A percentile compares a stretch with the other conserved stretches of the same genome.
Conservation (phyloP, 2,888 invertebrate genomes). For the Xestia ashworthii region DNA sequence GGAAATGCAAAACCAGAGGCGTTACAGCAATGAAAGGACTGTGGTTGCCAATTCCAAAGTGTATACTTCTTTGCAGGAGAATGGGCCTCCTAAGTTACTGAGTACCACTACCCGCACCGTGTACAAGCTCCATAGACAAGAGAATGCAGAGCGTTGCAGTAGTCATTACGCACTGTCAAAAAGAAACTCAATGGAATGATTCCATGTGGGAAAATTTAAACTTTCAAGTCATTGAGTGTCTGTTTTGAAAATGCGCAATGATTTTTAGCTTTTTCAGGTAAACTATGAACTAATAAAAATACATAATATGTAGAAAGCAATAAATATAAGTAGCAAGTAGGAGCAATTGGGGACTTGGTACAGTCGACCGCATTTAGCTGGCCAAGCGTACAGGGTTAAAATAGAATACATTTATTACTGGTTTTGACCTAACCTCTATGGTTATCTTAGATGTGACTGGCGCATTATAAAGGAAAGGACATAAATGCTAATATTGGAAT, state of each 20-base stretch:
- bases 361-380: slow-evolving; percentile 4
- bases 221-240: background rate
- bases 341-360: background rate
- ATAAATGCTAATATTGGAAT: background rate
- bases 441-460: background rate
- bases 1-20: background rate
- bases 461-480: background rate
- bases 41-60: background rate
- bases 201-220: background rate
- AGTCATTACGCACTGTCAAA: slow-evolving; percentile 7
- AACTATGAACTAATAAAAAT: background rate
- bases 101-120: background rate
- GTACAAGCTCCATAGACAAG: background rate
- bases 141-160: background rate
- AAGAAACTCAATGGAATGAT: background rate
- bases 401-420: background rate
- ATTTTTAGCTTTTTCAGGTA: background rate
- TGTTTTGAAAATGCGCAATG: background rate
- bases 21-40: background rate
- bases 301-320: background rate
- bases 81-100: background rate
- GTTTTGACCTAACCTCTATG: background rate
- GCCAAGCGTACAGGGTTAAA: too few species aligned
- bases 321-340: background rate
- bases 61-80: background rate